Evolutionary conservation across 92 coral and sea anemone genomes (phyloP).

Genomic region (Muricea muricata): DNA sequence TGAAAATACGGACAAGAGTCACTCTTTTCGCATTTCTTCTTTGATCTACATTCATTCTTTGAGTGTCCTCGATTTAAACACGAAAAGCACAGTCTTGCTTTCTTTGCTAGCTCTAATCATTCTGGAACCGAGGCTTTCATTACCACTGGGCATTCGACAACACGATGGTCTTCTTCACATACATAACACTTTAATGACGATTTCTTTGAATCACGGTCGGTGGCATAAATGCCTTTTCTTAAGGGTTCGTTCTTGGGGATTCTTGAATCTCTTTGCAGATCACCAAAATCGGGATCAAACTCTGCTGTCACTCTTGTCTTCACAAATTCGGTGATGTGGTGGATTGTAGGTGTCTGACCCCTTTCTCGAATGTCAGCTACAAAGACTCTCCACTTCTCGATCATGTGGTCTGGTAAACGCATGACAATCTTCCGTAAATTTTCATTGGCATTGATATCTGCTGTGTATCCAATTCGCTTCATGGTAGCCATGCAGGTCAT

Average conservation of each 20-base stretch:
- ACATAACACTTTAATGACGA: conserved; percentile 12
- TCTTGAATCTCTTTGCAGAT: conserved; percentile 25
- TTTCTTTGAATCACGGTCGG: not conserved
- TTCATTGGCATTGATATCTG: too few species aligned
- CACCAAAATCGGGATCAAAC: conserved; percentile 60
- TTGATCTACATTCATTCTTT: not conserved
- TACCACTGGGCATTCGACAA: too few species aligned
- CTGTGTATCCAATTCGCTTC: conserved; percentile 16
- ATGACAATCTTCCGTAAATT: too few species aligned
- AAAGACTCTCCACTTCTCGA: conserved; percentile 46
- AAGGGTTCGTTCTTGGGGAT: not conserved
- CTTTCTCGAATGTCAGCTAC: conserved; percentile 29
- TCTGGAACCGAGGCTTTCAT: too few species aligned
- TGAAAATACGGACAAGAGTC: not conserved
- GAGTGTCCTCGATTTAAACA: not conserved
- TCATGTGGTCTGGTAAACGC: too few species aligned
- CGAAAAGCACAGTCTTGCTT: too few species aligned
- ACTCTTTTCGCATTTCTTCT: conserved; percentile 1
- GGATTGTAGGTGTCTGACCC: conserved; percentile 19
- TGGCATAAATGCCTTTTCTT: conserved; percentile 9
- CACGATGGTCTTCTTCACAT: not conserved
- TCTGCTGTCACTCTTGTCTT: conserved; percentile 38
- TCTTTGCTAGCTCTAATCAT: too few species aligned
- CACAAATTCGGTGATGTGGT: conserved; percentile 21
- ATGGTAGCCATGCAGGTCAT: conserved; percentile 53